Base-by-base conservation (phyloP, 2,113 vertebrate species). In the Pseudopipra pipra region DNA sequence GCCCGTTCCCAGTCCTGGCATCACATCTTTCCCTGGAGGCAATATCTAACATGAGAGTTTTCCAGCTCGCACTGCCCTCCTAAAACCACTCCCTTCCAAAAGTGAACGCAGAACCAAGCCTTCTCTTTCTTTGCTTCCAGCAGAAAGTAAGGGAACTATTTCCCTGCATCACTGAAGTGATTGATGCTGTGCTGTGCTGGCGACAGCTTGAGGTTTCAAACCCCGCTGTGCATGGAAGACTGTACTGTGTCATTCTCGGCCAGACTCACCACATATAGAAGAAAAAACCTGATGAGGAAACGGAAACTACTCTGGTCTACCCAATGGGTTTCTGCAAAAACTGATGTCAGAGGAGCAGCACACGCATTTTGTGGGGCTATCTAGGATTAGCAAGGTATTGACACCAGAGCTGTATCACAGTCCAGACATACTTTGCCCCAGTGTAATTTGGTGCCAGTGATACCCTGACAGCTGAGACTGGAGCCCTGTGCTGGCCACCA, bases 341-440 rank as follows among this genome's bases (percentile, higher is more conserved):
- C 35, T 81, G 70, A 75, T 52, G 70, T 79, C 66, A 92, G 41
- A 92, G 59, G 12, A 81, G 39, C 51, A 74, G 59, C 43, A 51
- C 4, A 54, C 0, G 0, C 30, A 15, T 51, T 54, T 8, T 0
- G 5, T 1, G 46, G 35, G 7, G 15, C 22, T 54, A 41, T 6
- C 23, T 28, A 11, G 31, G 43, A 21, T 62, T 46, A 86, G 62
- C 66, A 33, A 47, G 8, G 47, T 20, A 11, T 46, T 47, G 58
- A 44, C 58, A 85, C 8, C 67, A 61, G 23, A 44, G 59, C 17
- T 25, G 44, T 20, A 8, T 46, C 59, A 63, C 70, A 47, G 24
- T 4, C 23, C 35, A 22, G 54, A 12, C 21, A 41, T 23, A 37
- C 37, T 73, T 83, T 86, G 35, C 55, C 73, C 14, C n/a, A 39